These are phyloP conservation scores for Oligia strigilis DNA, from an alignment of 2,888 invertebrate genomes.

Conservation along the genomic window DNA sequence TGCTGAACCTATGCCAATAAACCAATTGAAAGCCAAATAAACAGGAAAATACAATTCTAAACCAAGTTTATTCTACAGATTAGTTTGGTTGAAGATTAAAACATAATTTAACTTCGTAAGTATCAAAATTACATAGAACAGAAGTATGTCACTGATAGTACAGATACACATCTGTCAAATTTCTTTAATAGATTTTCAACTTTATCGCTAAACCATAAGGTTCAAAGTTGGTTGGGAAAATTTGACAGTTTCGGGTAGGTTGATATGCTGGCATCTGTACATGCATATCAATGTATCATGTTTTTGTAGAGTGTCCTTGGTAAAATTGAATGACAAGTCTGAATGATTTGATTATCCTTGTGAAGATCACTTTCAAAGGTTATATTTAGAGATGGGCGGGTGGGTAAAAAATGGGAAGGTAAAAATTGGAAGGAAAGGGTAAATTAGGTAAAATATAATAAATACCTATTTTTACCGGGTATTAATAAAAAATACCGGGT, in stretches of 20 bases:
- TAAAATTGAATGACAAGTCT: constrained; percentile 23
- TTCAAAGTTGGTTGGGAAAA: no score
- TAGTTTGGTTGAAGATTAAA: background rate
- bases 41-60: background rate
- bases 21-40: background rate
- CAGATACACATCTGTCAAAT: no score
- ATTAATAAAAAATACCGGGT: no score
- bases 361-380: constrained; percentile 16
- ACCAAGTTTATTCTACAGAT: background rate
- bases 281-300: background rate
- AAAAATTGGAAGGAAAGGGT: no score
- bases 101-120: background rate
- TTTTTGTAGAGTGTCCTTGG: constrained; percentile 4
- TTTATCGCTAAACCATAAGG: no score
- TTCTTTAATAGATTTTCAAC: no score
- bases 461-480: no score
- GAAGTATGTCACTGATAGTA: background rate
- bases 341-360: constrained; percentile 22
- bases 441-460: no score
- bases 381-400: no score
- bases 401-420: no score
- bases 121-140: constrained; percentile 4
- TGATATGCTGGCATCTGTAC: no score
- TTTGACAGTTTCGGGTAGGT: no score
- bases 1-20: background rate